Evolutionary conservation across 2,888 invertebrate genomes (phyloP), one percentile per base, ranked within the genome.

Genomic region (Hololepta plana): DNA sequence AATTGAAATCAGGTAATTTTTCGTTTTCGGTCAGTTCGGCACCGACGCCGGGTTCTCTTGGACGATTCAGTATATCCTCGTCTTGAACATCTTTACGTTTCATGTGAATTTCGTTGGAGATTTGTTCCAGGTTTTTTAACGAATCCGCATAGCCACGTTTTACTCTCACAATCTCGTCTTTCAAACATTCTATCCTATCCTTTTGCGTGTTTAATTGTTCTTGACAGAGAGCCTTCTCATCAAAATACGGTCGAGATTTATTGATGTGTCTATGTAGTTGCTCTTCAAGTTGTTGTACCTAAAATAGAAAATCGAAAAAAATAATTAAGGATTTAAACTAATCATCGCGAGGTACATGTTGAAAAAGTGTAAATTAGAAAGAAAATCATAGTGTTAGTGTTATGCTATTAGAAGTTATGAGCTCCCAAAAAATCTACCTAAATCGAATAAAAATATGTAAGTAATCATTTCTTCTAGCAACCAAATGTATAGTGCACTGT

Each of bases 201-300:
- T 87, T 88, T 47, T 88, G 85, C 3, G 80, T 75, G 42, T 76
- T 74, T 29, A 90, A 52, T 48, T 85, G 82, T 42, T 79, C 74
- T 47, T 90, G 80, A 40, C 87, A 82, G 8, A 80, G 64, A 44
- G 74, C 70, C 56, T 85, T 88, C 51, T 87, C 76, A 35, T 91
- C 90, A 46, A 91, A 91, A 51, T 91, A 93, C 1, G 81, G 70
- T 30, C 85, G 70, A 2, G 91, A 81, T 53, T 87, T 90, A 17
- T 72, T 64, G 26, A 91, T 87, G 45, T 72, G 76, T 28, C 77
- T 69, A 38, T 74, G 75, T 29, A 82, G 63, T 42, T 76, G 76
- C 38, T 85, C 84, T 51, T 90, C 87, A 14, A 85, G 51, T 42
- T 73, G 67, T 39, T 81, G 72, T 21, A 80, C 68, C 67, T 71